Conservation (phyloP, 2,888 invertebrate species). For the Monopis laevigella region DNA sequence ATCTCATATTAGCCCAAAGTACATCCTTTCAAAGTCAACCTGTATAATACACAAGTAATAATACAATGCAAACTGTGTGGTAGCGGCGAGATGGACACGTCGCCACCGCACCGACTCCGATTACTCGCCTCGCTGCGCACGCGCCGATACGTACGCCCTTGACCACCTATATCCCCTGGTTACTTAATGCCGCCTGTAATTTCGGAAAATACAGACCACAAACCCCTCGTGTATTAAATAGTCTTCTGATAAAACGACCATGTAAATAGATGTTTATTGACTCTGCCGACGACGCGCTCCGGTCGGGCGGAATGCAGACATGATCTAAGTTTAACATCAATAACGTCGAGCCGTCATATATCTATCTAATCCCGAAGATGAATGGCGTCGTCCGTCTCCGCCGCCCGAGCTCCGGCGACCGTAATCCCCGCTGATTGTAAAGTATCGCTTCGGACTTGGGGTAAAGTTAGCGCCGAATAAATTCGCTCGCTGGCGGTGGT, state of each 20-base stretch:
- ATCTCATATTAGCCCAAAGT: no score
- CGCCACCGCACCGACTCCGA: conserved; percentile 27
- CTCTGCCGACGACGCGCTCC: neutral
- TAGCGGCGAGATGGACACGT: neutral
- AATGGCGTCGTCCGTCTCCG: conserved; percentile 23
- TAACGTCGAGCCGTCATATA: conserved; percentile 28
- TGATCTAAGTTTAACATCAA: conserved; percentile 21
- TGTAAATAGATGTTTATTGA: conserved; percentile 2
- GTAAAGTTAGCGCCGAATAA: conserved; percentile 23
- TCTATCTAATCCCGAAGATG: conserved; percentile 35
- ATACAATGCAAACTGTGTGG: no score
- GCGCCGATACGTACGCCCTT: conserved; percentile 26
- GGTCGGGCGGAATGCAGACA: conserved; percentile 5
- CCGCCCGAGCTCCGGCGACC: conserved; percentile 22
- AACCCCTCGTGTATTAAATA: neutral
- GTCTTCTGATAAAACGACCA: neutral
- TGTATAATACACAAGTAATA: no score
- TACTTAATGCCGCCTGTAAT: neutral
- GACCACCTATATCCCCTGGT: conserved; percentile 17
- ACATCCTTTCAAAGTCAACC: no score
- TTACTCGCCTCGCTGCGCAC: conserved; percentile 31
- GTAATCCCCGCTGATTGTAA: conserved; percentile 39
- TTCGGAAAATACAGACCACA: neutral
- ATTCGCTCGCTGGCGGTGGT: conserved; percentile 24
- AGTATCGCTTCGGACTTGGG: conserved; percentile 26